Conservation (phyloP, 2,888 invertebrate species). For the Aleiodes alternator region DNA sequence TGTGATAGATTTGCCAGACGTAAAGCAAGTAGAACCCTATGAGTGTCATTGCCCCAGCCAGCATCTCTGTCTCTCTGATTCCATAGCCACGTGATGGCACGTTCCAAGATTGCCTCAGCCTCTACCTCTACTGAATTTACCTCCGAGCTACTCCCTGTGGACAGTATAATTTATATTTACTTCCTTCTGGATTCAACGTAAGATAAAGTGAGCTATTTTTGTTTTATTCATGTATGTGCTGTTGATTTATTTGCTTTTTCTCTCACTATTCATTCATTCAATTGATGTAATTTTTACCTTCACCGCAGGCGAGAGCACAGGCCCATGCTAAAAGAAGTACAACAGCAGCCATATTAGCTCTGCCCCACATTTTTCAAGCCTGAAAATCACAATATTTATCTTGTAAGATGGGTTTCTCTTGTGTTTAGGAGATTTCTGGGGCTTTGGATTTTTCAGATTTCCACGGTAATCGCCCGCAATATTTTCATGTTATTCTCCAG, state of each 20-base stretch:
- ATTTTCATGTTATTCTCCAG: too few species aligned
- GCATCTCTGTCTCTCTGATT: slow-evolving; percentile 85
- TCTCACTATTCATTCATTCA: too few species aligned
- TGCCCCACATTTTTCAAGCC: slow-evolving; percentile 65
- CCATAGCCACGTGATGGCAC: slow-evolving; percentile 85
- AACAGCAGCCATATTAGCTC: slow-evolving; percentile 66
- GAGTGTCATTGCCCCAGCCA: slow-evolving; percentile 91
- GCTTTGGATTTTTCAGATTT: too few species aligned
- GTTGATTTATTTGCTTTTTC: too few species aligned
- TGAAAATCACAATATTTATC: slow-evolving; percentile 25
- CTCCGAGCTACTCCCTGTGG: slow-evolving; percentile 46
- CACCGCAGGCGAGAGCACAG: slow-evolving; percentile 58
- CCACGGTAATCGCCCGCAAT: too few species aligned
- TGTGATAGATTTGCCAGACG: slow-evolving; percentile 81
- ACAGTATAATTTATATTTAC: slow-evolving; percentile 27
- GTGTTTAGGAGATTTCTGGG: too few species aligned
- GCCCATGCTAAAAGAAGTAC: slow-evolving; percentile 62
- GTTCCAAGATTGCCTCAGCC: slow-evolving; percentile 79
- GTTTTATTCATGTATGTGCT: too few species aligned
- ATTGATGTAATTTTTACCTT: slow-evolving; percentile 59
- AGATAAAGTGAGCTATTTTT: too few species aligned
- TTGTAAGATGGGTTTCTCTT: slow-evolving; percentile 31
- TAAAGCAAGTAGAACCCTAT: slow-evolving; percentile 87
- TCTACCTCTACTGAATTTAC: slow-evolving; percentile 54
- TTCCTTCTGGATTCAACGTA: slow-evolving; percentile 16